A percentile compares a stretch with the other conserved stretches of the same genome.
Conservation (phyloP, 2,113 vertebrate species). For the Castor canadensis region DNA sequence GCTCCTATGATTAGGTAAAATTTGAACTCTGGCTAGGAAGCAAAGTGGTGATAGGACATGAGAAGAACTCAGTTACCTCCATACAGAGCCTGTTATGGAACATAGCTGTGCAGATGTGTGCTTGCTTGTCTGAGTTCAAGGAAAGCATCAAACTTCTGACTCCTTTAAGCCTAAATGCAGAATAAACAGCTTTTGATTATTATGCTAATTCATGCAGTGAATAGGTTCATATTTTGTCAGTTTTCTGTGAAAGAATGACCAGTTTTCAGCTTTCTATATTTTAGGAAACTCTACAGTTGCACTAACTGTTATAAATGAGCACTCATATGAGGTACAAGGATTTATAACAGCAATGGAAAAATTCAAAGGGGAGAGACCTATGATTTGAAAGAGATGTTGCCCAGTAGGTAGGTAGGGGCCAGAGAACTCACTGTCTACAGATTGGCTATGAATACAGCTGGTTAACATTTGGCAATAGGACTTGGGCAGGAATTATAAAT, state of each 20-base stretch:
- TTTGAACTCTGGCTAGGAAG: constrained; percentile 59
- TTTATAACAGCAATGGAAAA: neutral
- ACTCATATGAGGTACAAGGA: neutral
- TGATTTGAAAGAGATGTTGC: neutral
- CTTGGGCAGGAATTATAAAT: neutral
- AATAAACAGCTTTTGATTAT: constrained; percentile 36
- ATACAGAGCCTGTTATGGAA: neutral
- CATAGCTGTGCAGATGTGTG: neutral
- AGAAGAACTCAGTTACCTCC: constrained; percentile 55
- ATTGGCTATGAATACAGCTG: neutral
- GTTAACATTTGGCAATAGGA: neutral
- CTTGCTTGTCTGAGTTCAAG: constrained; percentile 25
- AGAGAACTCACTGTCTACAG: neutral
- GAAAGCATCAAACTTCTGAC: constrained; percentile 15
- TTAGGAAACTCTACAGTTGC: neutral
- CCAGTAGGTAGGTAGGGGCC: neutral
- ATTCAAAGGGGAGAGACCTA: neutral
- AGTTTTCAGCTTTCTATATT: constrained; percentile 3
- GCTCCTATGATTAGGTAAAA: constrained; percentile 55
- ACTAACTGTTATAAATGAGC: neutral
- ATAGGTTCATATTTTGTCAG: constrained; percentile 15
- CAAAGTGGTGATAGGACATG: constrained; percentile 37
- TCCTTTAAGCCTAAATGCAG: neutral
- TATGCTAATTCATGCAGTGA: neutral
- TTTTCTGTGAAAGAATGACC: neutral